These are phyloP conservation scores for Progne subis DNA, from an alignment of 2,113 vertebrate genomes.

Conservation along the genomic window DNA sequence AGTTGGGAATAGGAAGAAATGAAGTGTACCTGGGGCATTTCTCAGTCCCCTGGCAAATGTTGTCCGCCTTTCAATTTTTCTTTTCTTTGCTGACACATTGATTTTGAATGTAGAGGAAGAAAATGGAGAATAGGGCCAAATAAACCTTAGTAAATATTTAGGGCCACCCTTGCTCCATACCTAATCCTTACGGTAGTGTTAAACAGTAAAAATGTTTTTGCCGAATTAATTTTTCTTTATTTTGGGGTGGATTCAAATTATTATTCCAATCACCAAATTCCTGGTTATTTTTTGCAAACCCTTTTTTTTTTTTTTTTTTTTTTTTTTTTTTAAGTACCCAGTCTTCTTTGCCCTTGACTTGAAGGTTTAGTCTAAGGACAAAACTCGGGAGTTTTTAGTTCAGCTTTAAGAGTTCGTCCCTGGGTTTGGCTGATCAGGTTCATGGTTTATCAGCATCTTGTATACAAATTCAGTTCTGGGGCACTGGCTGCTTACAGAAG, in stretches of 20 bases:
- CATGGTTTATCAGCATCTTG: background rate
- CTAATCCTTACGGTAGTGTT: no score
- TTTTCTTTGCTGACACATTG: background rate
- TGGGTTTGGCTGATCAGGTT: background rate
- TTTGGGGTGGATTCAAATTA: background rate
- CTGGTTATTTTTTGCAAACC: background rate
- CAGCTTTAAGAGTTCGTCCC: background rate
- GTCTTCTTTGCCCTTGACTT: background rate
- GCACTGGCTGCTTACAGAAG: background rate
- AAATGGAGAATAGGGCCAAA: background rate
- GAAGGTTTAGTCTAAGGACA: background rate
- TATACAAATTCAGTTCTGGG: background rate
- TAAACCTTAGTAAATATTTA: background rate
- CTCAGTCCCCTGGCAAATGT: background rate
- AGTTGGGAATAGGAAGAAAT: background rate
- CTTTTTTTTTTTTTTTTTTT: background rate
- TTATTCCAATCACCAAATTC: background rate
- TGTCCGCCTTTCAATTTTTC: background rate
- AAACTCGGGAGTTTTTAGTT: background rate
- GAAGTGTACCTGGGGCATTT: background rate
- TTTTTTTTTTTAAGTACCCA: background rate
- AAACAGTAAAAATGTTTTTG: background rate
- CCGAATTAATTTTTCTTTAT: background rate
- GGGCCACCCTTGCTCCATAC: accelerated
- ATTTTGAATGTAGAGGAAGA: background rate